Evolutionary conservation across 2,797 vertebrate species (phyloP), one percentile per base, ranked within the genome.

Genomic region (Fistularia commersonii): DNA sequence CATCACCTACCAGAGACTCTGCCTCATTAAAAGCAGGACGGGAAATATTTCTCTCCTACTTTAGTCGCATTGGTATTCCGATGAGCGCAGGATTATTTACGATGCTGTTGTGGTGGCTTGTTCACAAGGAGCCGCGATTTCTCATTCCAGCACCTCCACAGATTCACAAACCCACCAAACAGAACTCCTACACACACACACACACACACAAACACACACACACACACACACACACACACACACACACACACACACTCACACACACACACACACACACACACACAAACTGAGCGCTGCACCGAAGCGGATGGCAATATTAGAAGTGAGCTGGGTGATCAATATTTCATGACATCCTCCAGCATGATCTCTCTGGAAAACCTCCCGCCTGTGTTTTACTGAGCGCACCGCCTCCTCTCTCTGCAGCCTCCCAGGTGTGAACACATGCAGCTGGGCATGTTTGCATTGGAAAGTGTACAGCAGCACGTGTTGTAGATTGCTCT

Each of bases 251-350:
- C 66, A 57, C 62, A 69, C 48, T 66, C 70, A 68, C 78, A 72
- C 57, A 68, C 69, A 53, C 50, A 63, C 69, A 66, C 66, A 57
- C 62, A 69, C 48, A 67, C 69, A 64, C 64, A 53, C 58, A 68
- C 46, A 41, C 67, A 57, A 43, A 61, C 62, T 60, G 53, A 72
- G 62, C 71, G 63, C 63, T 49, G 68, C 66, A 73, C 68, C 70
- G 72, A 76, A 74, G 52, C 53, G 68, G 70, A 81, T 67, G 62
- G 54, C 80, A 76, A 65, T 61, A 60, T 72, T 69, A 75, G 54
- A 70, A 45, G 40, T 54, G 60, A 79, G 72, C 51, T 57, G 60
- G 62, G 54, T 74, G 56, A 74, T 86, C 67, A 78, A 83, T 83
- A 81, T 84, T 82, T 71, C 49, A 82, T 76, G 51, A 66, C 33